Percentiles rank a stretch among this genome's conserved stretches.
These are phyloP conservation scores for Melanaphis sacchari DNA, from an alignment of 1,140 invertebrate genomes.

Conservation along the genomic window DNA sequence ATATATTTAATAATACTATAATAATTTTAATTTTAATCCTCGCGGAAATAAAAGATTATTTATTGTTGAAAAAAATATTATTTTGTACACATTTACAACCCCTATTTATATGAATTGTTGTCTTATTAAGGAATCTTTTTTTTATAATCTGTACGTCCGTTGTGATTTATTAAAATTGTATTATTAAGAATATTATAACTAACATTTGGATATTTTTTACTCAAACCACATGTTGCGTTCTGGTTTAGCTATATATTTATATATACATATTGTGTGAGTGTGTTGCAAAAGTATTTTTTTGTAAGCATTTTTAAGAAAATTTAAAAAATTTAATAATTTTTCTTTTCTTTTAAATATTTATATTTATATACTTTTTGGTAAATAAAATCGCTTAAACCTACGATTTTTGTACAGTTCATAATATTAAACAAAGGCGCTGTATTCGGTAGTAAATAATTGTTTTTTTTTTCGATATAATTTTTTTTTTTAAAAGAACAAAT, in stretches of 20 bases:
- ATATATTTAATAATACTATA: constrained; percentile 11
- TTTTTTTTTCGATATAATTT: background rate
- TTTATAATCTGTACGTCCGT: constrained; percentile 30
- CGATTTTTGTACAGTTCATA: background rate
- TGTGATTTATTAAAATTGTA: constrained; percentile 44
- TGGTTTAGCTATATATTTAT: constrained; percentile 19
- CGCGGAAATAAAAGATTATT: background rate
- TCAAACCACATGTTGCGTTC: background rate
- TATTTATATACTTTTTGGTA: background rate
- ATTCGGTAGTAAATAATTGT: background rate
- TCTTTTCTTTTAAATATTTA: constrained; percentile 18
- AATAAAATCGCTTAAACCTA: background rate
- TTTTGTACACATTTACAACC: constrained; percentile 9
- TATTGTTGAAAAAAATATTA: constrained; percentile 11
- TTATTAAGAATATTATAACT: constrained; percentile 38
- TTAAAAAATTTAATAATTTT: background rate
- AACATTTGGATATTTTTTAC: constrained; percentile 42
- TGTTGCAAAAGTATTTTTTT: background rate
- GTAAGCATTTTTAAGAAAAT: constrained; percentile 16
- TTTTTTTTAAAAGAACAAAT: background rate
- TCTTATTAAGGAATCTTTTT: background rate
- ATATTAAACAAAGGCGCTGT: background rate
- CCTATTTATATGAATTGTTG: constrained; percentile 2
- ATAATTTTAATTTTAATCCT: constrained; percentile 32
- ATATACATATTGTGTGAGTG: background rate